Evolutionary conservation across 2,113 vertebrate species (phyloP), one percentile per base, ranked within the genome.

Genomic region (Struthidea cinerea): DNA sequence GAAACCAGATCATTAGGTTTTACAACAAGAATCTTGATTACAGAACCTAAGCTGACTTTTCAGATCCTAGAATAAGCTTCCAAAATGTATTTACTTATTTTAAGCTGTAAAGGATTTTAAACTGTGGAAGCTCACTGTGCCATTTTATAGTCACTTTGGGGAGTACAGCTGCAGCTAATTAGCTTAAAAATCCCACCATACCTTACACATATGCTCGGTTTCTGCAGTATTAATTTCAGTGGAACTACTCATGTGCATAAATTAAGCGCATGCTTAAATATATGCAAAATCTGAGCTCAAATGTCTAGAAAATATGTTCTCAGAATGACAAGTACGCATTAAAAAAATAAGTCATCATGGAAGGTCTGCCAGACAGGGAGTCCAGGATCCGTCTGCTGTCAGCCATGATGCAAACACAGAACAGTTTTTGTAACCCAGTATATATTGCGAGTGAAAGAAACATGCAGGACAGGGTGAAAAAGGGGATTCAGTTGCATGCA

Each of bases 391-490:
- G 86, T 49, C 87, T 96, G 95, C 96, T 93, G 81, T 77, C 90
- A 77, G 75, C 94, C 97, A 97, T 74, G 82, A 95, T 69, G 93
- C 94, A 91, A 96, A 97, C 94, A 96, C 85, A 60, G 88, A 93
- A 84, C 91, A 94, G 53, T 90, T 97, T 96, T 93, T 94, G 96
- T 96, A 97, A 97, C 94, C 95, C 97, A 96, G 97, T 90, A 89
- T 94, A 97, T 96, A 94, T 55, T 95, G 96, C 95, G 95, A 96
- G 97, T 96, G 97, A 96, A 5, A 94, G 92, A 97, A 97, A 95
- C 97, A 97, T 97, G 96, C 96, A 97, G 96, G 96, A 94, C 83
- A 91, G 95, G 91, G 97, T 97, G 96, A 96, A 94, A 97, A 97
- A 96, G 49, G 79, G 91, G 49, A 57, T 87, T 97, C 73, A 41